These are phyloP conservation scores for Passerina amoena DNA, from an alignment of 2,113 vertebrate species.

Conservation along the genomic window DNA sequence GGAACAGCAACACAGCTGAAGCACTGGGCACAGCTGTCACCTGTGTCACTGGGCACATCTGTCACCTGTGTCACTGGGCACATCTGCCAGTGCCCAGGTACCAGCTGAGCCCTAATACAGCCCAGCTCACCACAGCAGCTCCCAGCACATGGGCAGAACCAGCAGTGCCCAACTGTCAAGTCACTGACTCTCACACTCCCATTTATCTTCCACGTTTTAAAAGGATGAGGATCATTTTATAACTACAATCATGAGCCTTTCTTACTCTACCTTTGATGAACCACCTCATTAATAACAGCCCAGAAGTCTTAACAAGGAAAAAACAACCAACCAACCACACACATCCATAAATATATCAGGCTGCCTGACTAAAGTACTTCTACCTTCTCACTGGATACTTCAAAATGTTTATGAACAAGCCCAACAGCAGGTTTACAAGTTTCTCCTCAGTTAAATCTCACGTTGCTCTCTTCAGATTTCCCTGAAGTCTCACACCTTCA, in stretches of 20 bases:
- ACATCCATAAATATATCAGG: not conserved
- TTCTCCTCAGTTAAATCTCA: slow-evolving; percentile 19
- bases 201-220: not conserved
- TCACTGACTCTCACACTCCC: not conserved
- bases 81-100: not conserved
- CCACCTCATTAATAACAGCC: not conserved
- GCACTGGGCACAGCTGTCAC: not conserved
- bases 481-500: slow-evolving; percentile 2
- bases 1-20: not conserved
- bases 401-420: not conserved
- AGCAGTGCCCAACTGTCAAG: not conserved
- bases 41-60: too few relatives aligned
- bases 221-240: not conserved
- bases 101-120: not conserved
- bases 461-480: not conserved
- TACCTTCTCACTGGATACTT: not conserved
- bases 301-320: not conserved
- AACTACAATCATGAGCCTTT: not conserved
- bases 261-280: not conserved
- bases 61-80: too few relatives aligned
- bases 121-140: not conserved
- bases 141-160: not conserved
- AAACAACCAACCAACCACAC: fast-evolving
- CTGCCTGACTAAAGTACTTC: not conserved
- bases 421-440: not conserved